phyloP scores from a whole-genome alignment of 2,113 vertebrate genomes.

The Herpetotheres cachinnans region DNA sequence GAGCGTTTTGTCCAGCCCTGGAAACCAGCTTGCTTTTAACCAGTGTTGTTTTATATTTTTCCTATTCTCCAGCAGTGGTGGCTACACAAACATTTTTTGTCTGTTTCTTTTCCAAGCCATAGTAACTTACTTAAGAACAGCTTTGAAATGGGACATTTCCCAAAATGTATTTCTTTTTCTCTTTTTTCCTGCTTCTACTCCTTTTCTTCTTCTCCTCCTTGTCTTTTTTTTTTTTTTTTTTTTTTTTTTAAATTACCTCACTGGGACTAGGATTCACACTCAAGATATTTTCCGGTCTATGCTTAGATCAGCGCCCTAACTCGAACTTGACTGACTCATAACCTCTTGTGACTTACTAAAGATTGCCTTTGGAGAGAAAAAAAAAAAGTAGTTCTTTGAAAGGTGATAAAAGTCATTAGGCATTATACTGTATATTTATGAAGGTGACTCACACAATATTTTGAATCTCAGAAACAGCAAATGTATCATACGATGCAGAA shows the following conservation, averaged over 20 bases:
- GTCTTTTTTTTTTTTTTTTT: not conserved
- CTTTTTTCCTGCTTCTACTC: not conserved
- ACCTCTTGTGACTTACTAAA: not conserved
- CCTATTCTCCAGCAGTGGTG: not conserved
- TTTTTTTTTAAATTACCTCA: not conserved
- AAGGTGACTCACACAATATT: not conserved
- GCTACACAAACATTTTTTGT: not conserved
- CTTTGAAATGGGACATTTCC: not conserved
- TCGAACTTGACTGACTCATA: not conserved
- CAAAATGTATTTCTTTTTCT: not conserved
- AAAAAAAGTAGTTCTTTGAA: not conserved
- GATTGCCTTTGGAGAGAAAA: not conserved
- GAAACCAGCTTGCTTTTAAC: not conserved
- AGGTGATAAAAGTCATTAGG: not conserved
- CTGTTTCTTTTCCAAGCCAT: not conserved
- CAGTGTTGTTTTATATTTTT: not conserved
- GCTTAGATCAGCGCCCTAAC: not conserved
- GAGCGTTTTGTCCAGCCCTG: not conserved
- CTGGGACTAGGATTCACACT: not conserved
- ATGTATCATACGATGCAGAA: not conserved
- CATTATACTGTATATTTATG: not conserved
- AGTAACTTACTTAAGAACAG: not conserved
- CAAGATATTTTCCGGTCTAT: not conserved
- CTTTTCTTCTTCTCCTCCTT: rapidly evolving
- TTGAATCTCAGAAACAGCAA: not conserved